These are phyloP conservation scores for Percopsis omiscomaycus DNA, from an alignment of 2,797 vertebrate species.

Conservation along the genomic window DNA sequence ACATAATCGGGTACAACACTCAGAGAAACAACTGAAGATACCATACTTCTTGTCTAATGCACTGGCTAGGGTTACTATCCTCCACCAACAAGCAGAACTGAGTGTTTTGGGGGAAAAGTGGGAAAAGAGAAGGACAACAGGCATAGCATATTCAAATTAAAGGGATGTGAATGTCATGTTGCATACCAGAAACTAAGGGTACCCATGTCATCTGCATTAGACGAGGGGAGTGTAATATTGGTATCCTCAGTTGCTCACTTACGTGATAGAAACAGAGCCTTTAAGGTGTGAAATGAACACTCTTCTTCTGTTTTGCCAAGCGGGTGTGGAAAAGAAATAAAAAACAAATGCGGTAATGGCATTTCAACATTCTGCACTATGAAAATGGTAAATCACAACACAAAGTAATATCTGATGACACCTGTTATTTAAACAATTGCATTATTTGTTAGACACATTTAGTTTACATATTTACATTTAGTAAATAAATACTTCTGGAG, in stretches of 20 bases:
- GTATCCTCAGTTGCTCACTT: slow-evolving; percentile 99
- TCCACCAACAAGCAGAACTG: slow-evolving; percentile 42
- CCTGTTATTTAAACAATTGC: slow-evolving; percentile 72
- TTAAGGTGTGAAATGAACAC: slow-evolving; percentile 99
- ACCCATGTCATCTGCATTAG: slow-evolving; percentile 86
- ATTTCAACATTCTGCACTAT: slow-evolving; percentile 82
- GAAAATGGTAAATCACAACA: slow-evolving; percentile 76
- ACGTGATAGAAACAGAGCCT: slow-evolving; percentile 98
- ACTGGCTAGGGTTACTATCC: slow-evolving; percentile 63
- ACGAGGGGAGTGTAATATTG: slow-evolving; percentile 78
- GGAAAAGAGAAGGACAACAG: slow-evolving; percentile 27
- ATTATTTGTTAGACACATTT: slow-evolving; percentile 73
- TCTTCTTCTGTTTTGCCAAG: slow-evolving; percentile 99
- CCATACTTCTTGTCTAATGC: slow-evolving; percentile 87
- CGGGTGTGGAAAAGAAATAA: slow-evolving; percentile 94
- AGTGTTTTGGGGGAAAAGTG: slow-evolving; percentile 31
- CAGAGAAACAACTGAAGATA: slow-evolving; percentile 99
- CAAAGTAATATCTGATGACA: slow-evolving; percentile 69
- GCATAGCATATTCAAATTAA: slow-evolving; percentile 38
- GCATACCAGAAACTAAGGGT: slow-evolving; percentile 78
- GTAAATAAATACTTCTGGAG: slow-evolving; percentile 66
- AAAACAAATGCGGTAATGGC: slow-evolving; percentile 89
- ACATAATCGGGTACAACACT: slow-evolving; percentile 87
- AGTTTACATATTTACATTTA: slow-evolving; percentile 74
- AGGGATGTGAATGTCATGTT: slow-evolving; percentile 58